Evolutionary conservation across 2,113 vertebrate species (phyloP).

Genomic region (Stigmatopora argus): DNA sequence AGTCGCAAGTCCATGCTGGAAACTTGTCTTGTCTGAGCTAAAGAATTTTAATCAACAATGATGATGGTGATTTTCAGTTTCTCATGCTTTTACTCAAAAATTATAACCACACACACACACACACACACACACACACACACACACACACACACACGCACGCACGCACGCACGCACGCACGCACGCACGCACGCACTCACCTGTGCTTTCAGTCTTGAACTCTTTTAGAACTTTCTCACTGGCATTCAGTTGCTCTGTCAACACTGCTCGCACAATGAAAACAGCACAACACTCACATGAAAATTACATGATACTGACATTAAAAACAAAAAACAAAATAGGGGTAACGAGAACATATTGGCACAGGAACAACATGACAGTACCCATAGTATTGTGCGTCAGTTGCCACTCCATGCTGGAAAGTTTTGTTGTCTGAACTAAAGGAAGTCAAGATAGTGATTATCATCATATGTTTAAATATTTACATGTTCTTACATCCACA

Average conservation of each 20-base stretch:
- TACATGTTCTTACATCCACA: background rate
- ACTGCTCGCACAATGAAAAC: slow-evolving; percentile 2
- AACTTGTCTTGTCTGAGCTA: background rate
- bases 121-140: background rate
- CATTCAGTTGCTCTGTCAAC: slow-evolving; percentile 14
- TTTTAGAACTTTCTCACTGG: slow-evolving; percentile 20
- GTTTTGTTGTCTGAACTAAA: background rate
- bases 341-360: background rate
- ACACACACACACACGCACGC: background rate
- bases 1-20: background rate
- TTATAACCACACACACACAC: background rate
- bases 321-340: no score
- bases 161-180: no score
- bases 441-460: background rate
- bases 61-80: background rate
- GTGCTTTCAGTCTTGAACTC: background rate
- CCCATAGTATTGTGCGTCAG: no score
- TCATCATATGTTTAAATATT: background rate
- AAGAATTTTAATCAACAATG: background rate
- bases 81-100: background rate
- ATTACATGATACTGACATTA: background rate
- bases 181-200: background rate
- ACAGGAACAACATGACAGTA: no score
- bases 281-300: background rate
- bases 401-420: no score